These are phyloP conservation scores for Tokudaia tokunoshimensis DNA, from an alignment of 2,797 vertebrate genomes.

Conservation along the genomic window DNA sequence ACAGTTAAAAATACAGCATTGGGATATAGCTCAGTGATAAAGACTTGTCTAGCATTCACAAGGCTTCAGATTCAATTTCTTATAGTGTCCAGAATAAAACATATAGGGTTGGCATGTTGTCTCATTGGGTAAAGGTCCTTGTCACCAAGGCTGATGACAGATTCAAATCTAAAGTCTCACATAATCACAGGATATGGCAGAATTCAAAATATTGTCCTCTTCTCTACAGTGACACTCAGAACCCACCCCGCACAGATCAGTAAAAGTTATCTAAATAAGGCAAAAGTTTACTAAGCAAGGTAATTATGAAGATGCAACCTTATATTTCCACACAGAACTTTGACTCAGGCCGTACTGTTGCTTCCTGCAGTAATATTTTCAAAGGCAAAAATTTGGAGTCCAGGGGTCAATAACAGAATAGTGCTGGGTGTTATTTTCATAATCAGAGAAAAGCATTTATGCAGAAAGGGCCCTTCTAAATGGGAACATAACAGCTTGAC, in stretches of 20 bases:
- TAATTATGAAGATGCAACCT: background rate
- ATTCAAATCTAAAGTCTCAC: background rate
- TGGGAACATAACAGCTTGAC: background rate
- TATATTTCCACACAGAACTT: background rate
- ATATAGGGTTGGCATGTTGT: background rate
- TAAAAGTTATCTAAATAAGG: background rate
- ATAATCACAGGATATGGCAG: rapidly evolving
- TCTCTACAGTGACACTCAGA: background rate
- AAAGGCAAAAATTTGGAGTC: background rate
- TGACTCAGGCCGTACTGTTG: background rate
- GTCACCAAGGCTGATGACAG: background rate
- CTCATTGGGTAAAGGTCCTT: background rate
- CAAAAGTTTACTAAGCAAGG: background rate
- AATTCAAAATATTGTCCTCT: background rate
- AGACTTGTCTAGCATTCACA: background rate
- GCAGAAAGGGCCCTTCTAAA: background rate
- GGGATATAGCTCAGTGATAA: background rate
- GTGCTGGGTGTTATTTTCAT: background rate
- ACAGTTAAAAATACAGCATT: background rate
- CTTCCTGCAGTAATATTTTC: background rate
- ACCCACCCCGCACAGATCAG: background rate
- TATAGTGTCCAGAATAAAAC: background rate
- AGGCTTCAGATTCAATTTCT: background rate
- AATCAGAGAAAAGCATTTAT: background rate
- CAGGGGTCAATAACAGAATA: background rate